phyloP scores from a whole-genome alignment of 2,797 vertebrate species.

The Coluber constrictor region DNA sequence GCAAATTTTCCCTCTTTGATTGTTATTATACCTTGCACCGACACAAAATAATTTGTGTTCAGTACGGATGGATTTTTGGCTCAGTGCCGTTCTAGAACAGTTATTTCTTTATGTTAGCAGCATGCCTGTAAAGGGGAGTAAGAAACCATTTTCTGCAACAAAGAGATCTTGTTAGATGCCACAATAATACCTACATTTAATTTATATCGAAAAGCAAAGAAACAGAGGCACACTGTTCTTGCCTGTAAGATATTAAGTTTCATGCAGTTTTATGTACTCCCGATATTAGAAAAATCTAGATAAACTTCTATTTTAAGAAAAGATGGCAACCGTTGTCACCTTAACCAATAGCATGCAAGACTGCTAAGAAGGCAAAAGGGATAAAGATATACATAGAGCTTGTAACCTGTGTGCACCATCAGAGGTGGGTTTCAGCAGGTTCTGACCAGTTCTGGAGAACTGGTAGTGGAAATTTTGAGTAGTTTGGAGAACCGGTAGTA shows the following conservation, averaged over 20 bases:
- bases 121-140: constrained; percentile 63
- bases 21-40: constrained; percentile 71
- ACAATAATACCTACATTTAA: constrained; percentile 4
- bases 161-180: constrained; percentile 41
- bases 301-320: constrained; percentile 43
- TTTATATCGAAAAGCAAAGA: neutral
- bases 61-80: constrained; percentile 66
- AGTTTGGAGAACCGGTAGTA: too few species aligned
- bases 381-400: neutral
- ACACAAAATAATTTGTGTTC: constrained; percentile 71
- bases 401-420: neutral
- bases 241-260: constrained; percentile 36
- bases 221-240: constrained; percentile 17
- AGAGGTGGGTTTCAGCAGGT: too few species aligned
- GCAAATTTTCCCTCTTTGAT: constrained; percentile 70
- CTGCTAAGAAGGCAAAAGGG: too few species aligned
- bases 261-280: constrained; percentile 32
- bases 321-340: neutral
- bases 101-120: constrained; percentile 37
- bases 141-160: constrained; percentile 58
- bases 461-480: too few species aligned
- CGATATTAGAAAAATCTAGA: constrained; percentile 19
- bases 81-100: constrained; percentile 59
- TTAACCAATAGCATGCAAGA: neutral
- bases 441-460: too few species aligned